Evolutionary conservation across 2,797 vertebrate species (phyloP).

Genomic region (Fringilla coelebs): DNA sequence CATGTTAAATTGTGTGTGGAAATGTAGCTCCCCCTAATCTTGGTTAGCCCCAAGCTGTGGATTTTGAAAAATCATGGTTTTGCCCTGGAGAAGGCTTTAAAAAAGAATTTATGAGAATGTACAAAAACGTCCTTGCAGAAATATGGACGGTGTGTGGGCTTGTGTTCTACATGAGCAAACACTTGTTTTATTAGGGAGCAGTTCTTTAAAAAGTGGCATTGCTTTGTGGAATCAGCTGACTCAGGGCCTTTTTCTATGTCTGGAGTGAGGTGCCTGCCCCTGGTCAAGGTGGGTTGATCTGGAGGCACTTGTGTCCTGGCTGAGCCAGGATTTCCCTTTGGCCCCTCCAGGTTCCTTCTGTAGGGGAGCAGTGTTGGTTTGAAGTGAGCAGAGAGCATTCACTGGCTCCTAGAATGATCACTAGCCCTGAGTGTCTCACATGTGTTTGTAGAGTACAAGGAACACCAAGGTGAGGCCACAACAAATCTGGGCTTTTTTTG

Average conservation of each 20-base stretch:
- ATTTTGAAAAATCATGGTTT: not conserved
- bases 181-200: not conserved
- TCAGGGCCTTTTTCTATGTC: rapidly evolving
- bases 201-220: not conserved
- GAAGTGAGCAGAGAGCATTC: not conserved
- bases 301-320: not conserved
- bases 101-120: not conserved
- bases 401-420: not conserved
- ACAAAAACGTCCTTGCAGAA: not conserved
- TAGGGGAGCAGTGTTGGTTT: not conserved
- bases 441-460: not conserved
- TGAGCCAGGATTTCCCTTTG: not conserved
- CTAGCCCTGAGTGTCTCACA: not conserved
- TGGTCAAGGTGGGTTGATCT: not conserved
- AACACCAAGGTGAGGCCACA: not conserved
- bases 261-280: not conserved
- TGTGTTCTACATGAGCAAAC: not conserved
- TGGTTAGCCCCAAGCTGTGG: not conserved
- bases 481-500: not conserved
- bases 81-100: not conserved
- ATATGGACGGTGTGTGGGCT: rapidly evolving
- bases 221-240: not conserved
- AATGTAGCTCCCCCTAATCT: not conserved
- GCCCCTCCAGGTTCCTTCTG: not conserved
- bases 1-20: not conserved